Evolutionary conservation across 2,888 invertebrate genomes (phyloP).

Genomic region (Watsonalla cultraria): DNA sequence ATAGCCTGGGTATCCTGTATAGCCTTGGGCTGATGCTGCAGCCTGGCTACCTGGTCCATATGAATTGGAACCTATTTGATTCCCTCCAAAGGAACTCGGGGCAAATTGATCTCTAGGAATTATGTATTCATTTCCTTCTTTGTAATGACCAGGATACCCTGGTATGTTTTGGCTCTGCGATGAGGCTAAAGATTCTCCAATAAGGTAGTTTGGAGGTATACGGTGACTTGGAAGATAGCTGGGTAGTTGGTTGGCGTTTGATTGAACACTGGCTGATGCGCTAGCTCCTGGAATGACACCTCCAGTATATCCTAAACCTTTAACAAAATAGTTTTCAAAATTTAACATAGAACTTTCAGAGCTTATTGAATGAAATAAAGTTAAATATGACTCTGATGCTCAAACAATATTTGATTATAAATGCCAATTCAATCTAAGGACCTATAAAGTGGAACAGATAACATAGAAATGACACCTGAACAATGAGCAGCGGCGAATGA

Average conservation of each 20-base stretch:
- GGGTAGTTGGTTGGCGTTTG: not conserved
- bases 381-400: too few species aligned
- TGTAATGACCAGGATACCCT: not conserved
- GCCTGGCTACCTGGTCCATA: not conserved
- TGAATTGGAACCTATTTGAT: not conserved
- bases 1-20: not conserved
- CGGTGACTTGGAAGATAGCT: not conserved
- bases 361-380: too few species aligned
- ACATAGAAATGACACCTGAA: conserved; percentile 4
- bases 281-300: conserved; percentile 7
- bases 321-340: too few species aligned
- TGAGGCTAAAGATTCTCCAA: not conserved
- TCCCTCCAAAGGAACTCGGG: not conserved
- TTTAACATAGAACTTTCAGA: too few species aligned
- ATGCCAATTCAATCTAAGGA: not conserved
- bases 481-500: conserved; percentile 19
- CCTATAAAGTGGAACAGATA: not conserved
- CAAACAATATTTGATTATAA: too few species aligned
- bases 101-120: not conserved
- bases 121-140: not conserved
- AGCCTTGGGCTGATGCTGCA: not conserved
- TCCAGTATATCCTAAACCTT: not conserved
- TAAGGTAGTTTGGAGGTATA: not conserved
- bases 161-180: not conserved
- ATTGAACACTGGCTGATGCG: conserved; percentile 6